Base-by-base conservation (phyloP, 2,797 vertebrate species). In the Coilia nasus region DNA sequence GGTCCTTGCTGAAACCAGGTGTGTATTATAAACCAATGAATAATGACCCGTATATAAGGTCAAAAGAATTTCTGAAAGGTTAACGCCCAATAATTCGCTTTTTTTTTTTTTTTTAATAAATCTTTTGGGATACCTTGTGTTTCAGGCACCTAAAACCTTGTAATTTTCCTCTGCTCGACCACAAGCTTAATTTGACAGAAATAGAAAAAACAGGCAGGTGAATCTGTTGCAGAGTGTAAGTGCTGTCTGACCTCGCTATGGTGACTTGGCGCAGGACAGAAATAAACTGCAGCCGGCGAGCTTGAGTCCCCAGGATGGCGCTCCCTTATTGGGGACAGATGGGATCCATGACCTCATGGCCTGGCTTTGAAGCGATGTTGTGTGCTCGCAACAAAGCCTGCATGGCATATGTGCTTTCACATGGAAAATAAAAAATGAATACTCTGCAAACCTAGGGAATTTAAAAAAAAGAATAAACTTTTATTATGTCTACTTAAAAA, bases 311-410 rank as follows among this genome's bases (percentile, higher is more conserved):
- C 71, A 78, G 71, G 71, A 78, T 6, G 35, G 19, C 17, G 71
- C 19, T 78, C 35, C 35, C 71, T 78, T 78, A 78, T 44, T 78
- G 71, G 35, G 35, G 71, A 78, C 71, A 78, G 71, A 78, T 78
- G 71, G 71, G 35, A 78, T 35, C 71, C 71, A 10, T 41, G 71
- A 78, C 71, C 71, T 78, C 71, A 44, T 21, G 71, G 35, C 71
- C 31, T 78, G 71, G 31, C 35, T 41, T 35, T 41, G 71, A 15
- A 41, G 35, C 41, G 71, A 19, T 41, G 71, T 35, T 78, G 71
- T 17, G 19, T 44, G 71, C 71, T 35, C 14, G 35, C 35, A 78
- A 44, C 71, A 78, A 44, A 78, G 71, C 19, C 71, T 78, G 35
- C 35, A 21, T 7, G 35, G 17, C 31, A 41, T 44, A 78, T 21